Evolutionary conservation across 2,888 invertebrate species (phyloP), one percentile per base, ranked within the genome.

Genomic region (Halictus quadricinctus): DNA sequence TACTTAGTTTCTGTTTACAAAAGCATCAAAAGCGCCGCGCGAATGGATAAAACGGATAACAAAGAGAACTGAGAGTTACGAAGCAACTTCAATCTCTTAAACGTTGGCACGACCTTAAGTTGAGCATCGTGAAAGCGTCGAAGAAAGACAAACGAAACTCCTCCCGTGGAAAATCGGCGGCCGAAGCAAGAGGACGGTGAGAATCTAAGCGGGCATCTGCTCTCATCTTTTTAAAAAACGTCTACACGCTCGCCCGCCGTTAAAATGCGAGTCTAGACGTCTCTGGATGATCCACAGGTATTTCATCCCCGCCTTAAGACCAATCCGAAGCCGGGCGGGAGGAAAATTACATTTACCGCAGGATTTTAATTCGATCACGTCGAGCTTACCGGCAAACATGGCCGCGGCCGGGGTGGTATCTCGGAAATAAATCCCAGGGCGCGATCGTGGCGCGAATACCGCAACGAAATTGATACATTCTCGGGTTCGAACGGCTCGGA

Each of bases 321-420:
- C 21, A n/a, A 0, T 5, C 13, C 66, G 10, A 48, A 48, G 72
- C 54, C 21, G 84, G 72, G 41, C 13, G 66, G n/a, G 48, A 66
- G 72, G n/a, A 50, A 48, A 72, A 79, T 83, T 76, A 72, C 72
- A 41, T 79, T 66, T 4, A 58, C 75, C 13, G n/a, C 79, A 18
- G 36, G 58, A 76, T 84, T 81, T 84, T 72, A 83, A 84, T 84
- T 79, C 58, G n/a, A 69, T 60, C 46, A 77, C 75, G 76, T 79
- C 72, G 48, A 58, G 48, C n/a, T 8, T 29, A 18, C 10, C 2
- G 48, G 48, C 64, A 72, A 83, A 79, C 75, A 58, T 54, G 25
- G 70, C 70, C 70, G n/a, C 58, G 13, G 70, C 66, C 18, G 21
- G n/a, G 18, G 4, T 8, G 8, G 54, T 70, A 66, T 66, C 77